Base-by-base conservation (phyloP, 2,797 vertebrate species). In the Micromesistius poutassou region DNA sequence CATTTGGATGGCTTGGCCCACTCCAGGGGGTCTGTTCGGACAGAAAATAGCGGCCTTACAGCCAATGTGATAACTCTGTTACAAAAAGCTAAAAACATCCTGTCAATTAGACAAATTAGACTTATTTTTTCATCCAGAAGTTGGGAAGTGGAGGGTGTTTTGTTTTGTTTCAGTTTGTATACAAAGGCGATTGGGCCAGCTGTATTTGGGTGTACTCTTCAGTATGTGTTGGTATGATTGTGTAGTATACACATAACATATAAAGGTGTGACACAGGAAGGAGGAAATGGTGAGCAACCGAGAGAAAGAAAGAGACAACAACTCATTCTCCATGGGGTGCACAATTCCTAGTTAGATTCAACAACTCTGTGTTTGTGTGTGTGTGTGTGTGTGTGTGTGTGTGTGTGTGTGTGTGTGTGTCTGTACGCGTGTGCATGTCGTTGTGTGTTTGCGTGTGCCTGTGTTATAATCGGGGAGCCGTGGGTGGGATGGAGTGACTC, bases 11-110 rank as follows among this genome's bases (percentile, higher is more conserved):
- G 12, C 42, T 46, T 1, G 42, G 13, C 16, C 42, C 13, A 16
- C 46, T 19, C 16, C 46, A 22, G 46, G 46, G 42, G 42, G 13
- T 46, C 13, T 46, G 42, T 4, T 40, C 16, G 9, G 8, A 42
- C 77, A 84, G 85, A 86, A 88, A 81, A 83, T 87, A 89, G 91
- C 89, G 82, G 89, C 88, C 88, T 91, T 83, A 72, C 1, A 74
- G 74, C 74, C 80, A 89, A 92, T 87, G 86, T 88, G 92, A 92
- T 93, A 92, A 92, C 89, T 84, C 72, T 81, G 80, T 86, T 81
- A 75, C 85, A 87, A 84, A 90, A 92, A 88, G 91, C 88, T 84
- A 86, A 89, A 87, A 89, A 90, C 86, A 92, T 86, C 84, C 77
- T 40, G 55, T 81, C 77, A 88, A 72, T 81, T 72, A 84, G 55